Evolutionary conservation across 2,888 invertebrate genomes (phyloP).

Genomic region (Lacanobia oleracea): DNA sequence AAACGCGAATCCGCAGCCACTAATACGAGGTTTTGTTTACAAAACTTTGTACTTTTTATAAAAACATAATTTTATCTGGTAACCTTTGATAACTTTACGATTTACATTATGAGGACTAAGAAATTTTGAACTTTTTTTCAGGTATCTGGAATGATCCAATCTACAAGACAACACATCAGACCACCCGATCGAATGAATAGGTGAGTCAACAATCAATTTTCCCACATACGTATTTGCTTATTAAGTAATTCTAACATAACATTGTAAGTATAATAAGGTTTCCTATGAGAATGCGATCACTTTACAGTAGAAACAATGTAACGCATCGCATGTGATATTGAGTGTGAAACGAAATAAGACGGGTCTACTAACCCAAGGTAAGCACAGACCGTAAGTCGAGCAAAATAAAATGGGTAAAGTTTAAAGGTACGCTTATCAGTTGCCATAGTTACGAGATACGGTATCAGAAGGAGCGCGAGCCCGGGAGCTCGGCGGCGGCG

Average conservation of each 20-base stretch:
- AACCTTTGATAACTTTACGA: too few relatives aligned
- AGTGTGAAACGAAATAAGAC: constrained; percentile 48
- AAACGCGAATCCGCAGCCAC: not conserved
- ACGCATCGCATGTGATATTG: constrained; percentile 35
- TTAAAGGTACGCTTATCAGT: constrained; percentile 60
- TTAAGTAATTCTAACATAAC: constrained; percentile 15
- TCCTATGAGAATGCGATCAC: constrained; percentile 34
- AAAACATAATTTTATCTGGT: too few relatives aligned
- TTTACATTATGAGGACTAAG: not conserved
- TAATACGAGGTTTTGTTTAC: not conserved
- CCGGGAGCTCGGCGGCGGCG: constrained; percentile 4
- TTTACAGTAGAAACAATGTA: constrained; percentile 61
- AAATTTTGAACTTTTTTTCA: constrained; percentile 76
- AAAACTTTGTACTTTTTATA: not conserved
- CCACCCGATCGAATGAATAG: constrained; percentile 86
- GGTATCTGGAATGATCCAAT: constrained; percentile 87
- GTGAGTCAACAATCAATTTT: constrained; percentile 69
- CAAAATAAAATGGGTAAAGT: constrained; percentile 55
- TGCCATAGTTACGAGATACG: constrained; percentile 54
- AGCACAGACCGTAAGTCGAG: constrained; percentile 41
- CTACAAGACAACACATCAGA: constrained; percentile 78
- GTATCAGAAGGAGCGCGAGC: constrained; percentile 46
- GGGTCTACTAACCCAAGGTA: constrained; percentile 36
- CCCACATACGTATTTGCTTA: constrained; percentile 36
- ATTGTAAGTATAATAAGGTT: constrained; percentile 23